A percentile compares a stretch with the other conserved stretches of the same genome.
These are phyloP conservation scores for Acheta domesticus DNA, from an alignment of 2,888 invertebrate species.

Conservation along the genomic window DNA sequence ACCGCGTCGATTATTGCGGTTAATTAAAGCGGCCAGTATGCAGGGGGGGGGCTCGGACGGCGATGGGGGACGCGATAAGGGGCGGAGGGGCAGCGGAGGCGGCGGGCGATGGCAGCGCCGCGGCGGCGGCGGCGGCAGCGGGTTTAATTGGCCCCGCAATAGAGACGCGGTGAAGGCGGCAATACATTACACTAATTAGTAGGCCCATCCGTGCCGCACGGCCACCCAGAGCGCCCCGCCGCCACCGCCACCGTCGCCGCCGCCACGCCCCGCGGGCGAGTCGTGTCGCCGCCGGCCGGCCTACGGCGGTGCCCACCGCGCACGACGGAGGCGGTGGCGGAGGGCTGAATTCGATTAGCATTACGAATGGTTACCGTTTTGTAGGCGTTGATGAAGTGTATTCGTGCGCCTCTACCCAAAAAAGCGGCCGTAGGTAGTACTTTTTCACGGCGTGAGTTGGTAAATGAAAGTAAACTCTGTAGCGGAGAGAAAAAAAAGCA, in stretches of 20 bases:
- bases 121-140: background rate
- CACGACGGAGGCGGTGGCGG: background rate
- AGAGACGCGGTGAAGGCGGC: slow-evolving; percentile 18
- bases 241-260: background rate
- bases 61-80: slow-evolving; percentile 2
- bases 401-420: background rate
- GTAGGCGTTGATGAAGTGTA: background rate
- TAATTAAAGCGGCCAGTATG: background rate
- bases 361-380: background rate
- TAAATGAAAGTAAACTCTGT: too few species aligned
- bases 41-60: background rate
- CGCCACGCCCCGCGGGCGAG: too few species aligned
- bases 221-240: background rate
- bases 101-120: background rate
- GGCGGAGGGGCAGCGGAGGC: background rate
- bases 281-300: background rate
- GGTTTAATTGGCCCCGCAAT: slow-evolving; percentile 18
- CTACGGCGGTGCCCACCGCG: background rate
- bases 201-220: slow-evolving; percentile 5
- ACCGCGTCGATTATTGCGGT: background rate
- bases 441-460: too few species aligned
- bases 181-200: slow-evolving; percentile 18
- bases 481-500: too few species aligned
- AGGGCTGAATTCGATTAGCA: background rate
- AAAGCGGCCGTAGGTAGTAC: too few species aligned